Base-by-base conservation (phyloP, 1,140 invertebrate genomes). In the Hyposmocoma kahamanoa region DNA sequence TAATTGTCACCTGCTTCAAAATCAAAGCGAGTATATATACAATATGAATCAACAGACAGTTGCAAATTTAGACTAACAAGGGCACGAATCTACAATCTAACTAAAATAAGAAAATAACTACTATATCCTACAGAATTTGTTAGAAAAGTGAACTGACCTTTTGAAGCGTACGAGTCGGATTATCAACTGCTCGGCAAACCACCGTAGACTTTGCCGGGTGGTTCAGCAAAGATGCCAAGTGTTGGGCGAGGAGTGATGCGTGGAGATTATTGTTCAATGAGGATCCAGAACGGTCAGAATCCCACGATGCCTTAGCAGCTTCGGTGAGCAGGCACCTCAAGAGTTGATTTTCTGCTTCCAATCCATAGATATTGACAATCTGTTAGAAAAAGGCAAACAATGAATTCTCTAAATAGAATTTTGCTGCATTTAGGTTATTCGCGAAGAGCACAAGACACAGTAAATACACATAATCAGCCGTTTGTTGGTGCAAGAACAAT, bases 281-380 rank as follows among this genome's bases (percentile, higher is more conserved):
- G 20, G 72, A 61, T 4, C 66, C 58, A 13, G 72, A 54, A 17
- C 84, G 69, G 39, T 84, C 77, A 59, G 60, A 69, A 45, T 80
- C 73, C 84, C 80, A 81, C 34, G 67, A 68, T 46, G 67, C 59
- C 59, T 77, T 74, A 20, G 72, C 70, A 38, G 83, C 84, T 56
- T 82, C 82, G 47, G 64, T 73, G n/a, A 84, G 64, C 57, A 84
- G 56, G 49, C 72, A 72, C 69, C 69, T 82, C 66, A 85, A 56
- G 34, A 85, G 64, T 53, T 85, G 77, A 67, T 81, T 83, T 61
- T 83, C 82, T 54, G 82, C 82, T 76, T 83, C 82, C 68, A 85
- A 68, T 39, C 82, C 82, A 77, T 82, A 75, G 24, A 67, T 48
- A 67, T 58, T 72, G 56, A 85, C 74, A 67, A 85, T 68, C 82